Evolutionary conservation across 1,140 invertebrate species (phyloP), one percentile per base, ranked within the genome.

Genomic region (Tetramorium parvispinum): DNA sequence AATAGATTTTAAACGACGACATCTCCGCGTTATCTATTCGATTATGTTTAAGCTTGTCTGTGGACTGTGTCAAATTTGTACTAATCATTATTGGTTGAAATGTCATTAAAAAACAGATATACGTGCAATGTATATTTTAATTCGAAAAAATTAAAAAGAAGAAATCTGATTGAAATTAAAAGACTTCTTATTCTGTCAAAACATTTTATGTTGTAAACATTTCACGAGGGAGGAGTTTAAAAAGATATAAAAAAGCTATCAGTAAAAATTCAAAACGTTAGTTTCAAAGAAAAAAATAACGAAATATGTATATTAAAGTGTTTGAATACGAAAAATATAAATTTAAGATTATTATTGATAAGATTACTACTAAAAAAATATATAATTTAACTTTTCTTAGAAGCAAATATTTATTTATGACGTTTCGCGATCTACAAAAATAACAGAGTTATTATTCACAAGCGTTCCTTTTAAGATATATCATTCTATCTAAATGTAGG

Each of bases 1-100:
- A 21, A 66, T 71, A 18, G 79, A 27, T 24, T 76, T 75, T 83
- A 87, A 87, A 87, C 76, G 59, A 79, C 63, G 76, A 86, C 63
- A 46, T 59, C 51, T 18, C 10, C 43, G 16, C 24, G 66, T 76
- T 83, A 86, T 76, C 70, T 86, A 49, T 86, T 89, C 49, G 40
- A 55, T 43, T 32, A 59, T 27, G n/a, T 53, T 79, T 27, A 13
- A 27, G 46, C 21, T 73, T 32, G 57, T 65, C 13, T 37, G 6
- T 51, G 27, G 7, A 81, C 21, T 46, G 8, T 32, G 32, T 81
- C 11, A 32, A 53, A 53, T 40, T 40, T 46, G 24, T 43, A 49
- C n/a, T 43, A 82, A 59, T 46, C 13, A 66, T 82, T 40, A 71
- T 16, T 46, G 21, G 18, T 40, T 43, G 6, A 71, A 32, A 3